Base-by-base conservation (phyloP, 2,797 vertebrate genomes). In the Peromyscus nudipes region DNA sequence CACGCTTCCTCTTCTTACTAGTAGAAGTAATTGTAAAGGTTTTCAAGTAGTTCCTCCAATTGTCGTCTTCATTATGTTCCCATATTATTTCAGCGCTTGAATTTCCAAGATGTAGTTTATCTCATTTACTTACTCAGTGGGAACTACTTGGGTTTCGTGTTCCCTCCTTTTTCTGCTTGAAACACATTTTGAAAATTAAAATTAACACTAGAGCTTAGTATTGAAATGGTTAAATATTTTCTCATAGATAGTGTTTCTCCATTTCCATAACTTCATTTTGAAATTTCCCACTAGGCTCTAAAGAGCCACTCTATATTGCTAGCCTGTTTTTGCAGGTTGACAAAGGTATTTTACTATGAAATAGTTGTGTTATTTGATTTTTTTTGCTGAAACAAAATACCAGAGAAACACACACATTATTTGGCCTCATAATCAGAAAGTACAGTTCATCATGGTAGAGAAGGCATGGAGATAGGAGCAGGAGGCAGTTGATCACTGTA, bases 1-100 rank as follows among this genome's bases (percentile, higher is more conserved):
- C 40, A 95, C 43, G 76, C 12, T 94, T 73, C 11, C 73, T 92
- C 57, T 57, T 97, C n/a, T 79, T 94, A 96, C 43, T 89, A 85
- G 96, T 17, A 87, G 80, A 57, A 80, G 76, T 85, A 94, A 96
- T 46, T 65, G 0, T 1, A 4, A 82, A 92, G 0, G 83, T 89
- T 80, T 86, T 16, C 31, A 75, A 77, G 46, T 6, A 79, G 43
- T 92, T 43, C n/a, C 75, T 62, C 92, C 62, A 0, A 52, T 34
- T 92, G 10, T 2, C 16, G 73, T 89, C 37, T 60, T 73, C 27
- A 37, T 85, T 81, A 67, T 84, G n/a, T 91, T 60, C 69, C 65
- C 95, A 29, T 43, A 34, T 96, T 83, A 57, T 92, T 95, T 95
- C 92, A 77, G 21, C 5, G 4, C 37, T 89, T 46, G 29, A 55